Evolutionary conservation across 2,888 invertebrate species (phyloP).

Genomic region (Drosophila pegasa): DNA sequence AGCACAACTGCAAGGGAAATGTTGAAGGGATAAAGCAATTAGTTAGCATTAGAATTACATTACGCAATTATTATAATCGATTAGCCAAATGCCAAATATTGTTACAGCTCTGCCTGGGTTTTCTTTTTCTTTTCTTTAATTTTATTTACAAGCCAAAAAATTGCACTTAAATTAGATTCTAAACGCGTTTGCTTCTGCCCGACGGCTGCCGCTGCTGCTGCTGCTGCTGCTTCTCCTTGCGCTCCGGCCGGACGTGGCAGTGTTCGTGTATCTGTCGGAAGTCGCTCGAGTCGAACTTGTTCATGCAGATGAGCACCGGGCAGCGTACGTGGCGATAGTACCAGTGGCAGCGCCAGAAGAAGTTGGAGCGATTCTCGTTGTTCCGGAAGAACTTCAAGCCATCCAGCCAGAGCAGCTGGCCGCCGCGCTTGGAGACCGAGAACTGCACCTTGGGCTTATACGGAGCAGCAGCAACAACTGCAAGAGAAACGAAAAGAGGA

Average conservation of each 20-base stretch:
- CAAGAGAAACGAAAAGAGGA: conserved; percentile 4
- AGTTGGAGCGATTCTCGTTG: conserved; percentile 84
- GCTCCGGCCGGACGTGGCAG: conserved; percentile 78
- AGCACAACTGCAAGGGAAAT: conserved; percentile 79
- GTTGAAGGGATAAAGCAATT: background rate
- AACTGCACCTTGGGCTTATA: conserved; percentile 82
- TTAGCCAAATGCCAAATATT: conserved; percentile 31
- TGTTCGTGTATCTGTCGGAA: conserved; percentile 84
- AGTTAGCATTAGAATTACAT: conserved; percentile 15
- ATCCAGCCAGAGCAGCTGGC: conserved; percentile 83
- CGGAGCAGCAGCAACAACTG: conserved; percentile 11
- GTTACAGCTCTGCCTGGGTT: conserved; percentile 9
- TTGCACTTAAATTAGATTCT: conserved; percentile 59
- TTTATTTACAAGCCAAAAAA: conserved; percentile 56
- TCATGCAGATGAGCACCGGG: conserved; percentile 84
- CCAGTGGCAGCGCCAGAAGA: conserved; percentile 84
- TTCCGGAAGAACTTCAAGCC: conserved; percentile 84
- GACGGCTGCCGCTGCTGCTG: background rate
- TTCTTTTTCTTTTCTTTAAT: conserved; percentile 9
- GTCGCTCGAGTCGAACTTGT: conserved; percentile 82
- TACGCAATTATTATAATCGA: conserved; percentile 1
- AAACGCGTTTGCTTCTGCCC: conserved; percentile 21
- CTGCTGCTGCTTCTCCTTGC: conserved; percentile 45
- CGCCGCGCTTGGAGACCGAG: conserved; percentile 83
- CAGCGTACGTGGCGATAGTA: conserved; percentile 84